Evolutionary conservation across 1,140 invertebrate species (phyloP), one percentile per base, ranked within the genome.

Genomic region (Drosophila micromelanica): DNA sequence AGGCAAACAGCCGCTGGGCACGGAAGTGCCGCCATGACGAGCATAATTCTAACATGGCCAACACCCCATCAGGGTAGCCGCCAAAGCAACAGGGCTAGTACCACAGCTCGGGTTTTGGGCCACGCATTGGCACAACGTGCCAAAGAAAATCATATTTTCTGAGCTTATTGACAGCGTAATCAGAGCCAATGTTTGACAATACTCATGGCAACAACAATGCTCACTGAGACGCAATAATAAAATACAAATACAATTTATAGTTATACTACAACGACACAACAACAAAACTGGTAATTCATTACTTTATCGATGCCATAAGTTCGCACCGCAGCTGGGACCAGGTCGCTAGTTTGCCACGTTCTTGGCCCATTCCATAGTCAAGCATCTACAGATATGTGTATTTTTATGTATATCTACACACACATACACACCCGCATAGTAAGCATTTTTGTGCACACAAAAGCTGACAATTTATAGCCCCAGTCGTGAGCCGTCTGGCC

Each of bases 171-270:
- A 90, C 87, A 90, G 71, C 78, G 89, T 90, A 90, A 90, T 90
- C 87, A 90, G 84, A 70, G 73, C 32, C 67, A 62, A 70, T 74
- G 72, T 54, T 74, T 74, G 67, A 74, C 72, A 74, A 74, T 70
- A 45, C 70, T 57, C 57, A 42, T 48, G 71, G 72, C 73, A 70
- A 78, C 61, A 68, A 64, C 63, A 70, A 61, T 48, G 54, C 38
- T 56, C 62, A n/a, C n/a, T n/a, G n/a, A 79, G 71, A 73, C 62
- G 78, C 78, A 80, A 86, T 82, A 80, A 90, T 65, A 73, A 82
- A 90, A 86, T 90, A 85, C 87, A 90, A 87, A 89, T 89, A 72
- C 79, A 87, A 87, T 86, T 80, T 87, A 87, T 89, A 84, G 79
- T 84, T 82, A 55, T 46, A 67, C 67, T 67, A 70, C 48, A 56